phyloP scores from a whole-genome alignment of 2,888 invertebrate genomes.

The Ophioninae sp. region DNA sequence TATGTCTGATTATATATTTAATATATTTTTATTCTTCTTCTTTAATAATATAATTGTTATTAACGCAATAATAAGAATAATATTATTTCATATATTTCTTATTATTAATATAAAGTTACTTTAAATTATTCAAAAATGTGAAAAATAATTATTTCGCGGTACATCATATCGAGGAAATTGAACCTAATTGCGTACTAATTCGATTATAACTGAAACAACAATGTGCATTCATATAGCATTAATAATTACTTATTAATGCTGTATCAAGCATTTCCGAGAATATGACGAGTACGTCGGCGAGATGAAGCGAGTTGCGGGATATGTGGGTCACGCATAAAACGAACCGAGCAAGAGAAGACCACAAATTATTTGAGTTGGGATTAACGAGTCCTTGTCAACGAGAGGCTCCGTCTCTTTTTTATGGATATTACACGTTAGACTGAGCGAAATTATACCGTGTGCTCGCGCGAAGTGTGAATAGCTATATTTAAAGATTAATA shows the following conservation, averaged over 20 bases:
- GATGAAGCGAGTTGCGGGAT: constrained; percentile 23
- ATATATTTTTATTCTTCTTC: too few relatives aligned
- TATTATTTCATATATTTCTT: too few relatives aligned
- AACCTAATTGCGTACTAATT: not conserved
- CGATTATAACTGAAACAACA: not conserved
- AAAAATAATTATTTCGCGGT: not conserved
- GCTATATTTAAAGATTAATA: constrained; percentile 56
- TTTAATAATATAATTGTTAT: too few relatives aligned
- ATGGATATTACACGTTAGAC: constrained; percentile 62
- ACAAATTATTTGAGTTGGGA: constrained; percentile 54
- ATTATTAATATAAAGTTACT: too few relatives aligned
- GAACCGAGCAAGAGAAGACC: constrained; percentile 34
- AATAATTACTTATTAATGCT: not conserved
- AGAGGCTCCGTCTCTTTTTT: constrained; percentile 44
- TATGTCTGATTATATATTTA: too few relatives aligned
- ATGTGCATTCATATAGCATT: not conserved
- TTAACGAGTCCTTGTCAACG: constrained; percentile 61
- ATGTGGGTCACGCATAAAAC: constrained; percentile 39
- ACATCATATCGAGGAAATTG: not conserved
- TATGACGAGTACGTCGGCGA: not conserved
- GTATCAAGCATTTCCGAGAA: not conserved
- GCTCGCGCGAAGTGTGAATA: constrained; percentile 16
- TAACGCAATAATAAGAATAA: too few relatives aligned
- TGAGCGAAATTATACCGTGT: constrained; percentile 51
- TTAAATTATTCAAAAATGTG: too few relatives aligned